These are phyloP conservation scores for Agrotis clavis DNA, from an alignment of 2,888 invertebrate species.

Conservation along the genomic window DNA sequence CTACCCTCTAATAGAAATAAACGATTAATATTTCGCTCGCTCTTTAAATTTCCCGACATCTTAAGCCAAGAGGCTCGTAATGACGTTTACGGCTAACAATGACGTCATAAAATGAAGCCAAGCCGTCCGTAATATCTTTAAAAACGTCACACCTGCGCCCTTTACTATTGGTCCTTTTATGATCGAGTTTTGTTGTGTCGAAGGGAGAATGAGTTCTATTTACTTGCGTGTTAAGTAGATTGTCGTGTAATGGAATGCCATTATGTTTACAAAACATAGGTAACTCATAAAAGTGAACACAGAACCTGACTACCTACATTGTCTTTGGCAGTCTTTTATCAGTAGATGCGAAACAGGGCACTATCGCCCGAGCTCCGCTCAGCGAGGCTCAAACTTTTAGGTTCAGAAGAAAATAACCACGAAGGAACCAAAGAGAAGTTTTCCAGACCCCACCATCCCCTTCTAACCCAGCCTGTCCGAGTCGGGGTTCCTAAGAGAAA, in stretches of 20 bases:
- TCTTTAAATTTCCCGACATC: slow-evolving; percentile 79
- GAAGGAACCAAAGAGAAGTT: too few species aligned
- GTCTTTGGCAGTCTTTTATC: too few species aligned
- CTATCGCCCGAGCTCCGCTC: too few species aligned
- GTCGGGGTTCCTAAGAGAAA: too few species aligned
- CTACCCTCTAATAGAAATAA: slow-evolving; percentile 63
- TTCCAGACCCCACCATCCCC: too few species aligned
- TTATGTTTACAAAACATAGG: not conserved
- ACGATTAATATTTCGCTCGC: slow-evolving; percentile 77
- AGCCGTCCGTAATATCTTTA: slow-evolving; percentile 75
- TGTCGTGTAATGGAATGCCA: not conserved
- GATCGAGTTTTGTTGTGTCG: slow-evolving; percentile 30
- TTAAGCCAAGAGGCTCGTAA: slow-evolving; percentile 78
- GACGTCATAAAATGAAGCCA: slow-evolving; percentile 81
- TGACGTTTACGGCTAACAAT: slow-evolving; percentile 82
- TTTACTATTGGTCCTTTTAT: slow-evolving; percentile 59
- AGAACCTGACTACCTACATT: not conserved
- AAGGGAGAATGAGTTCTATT: not conserved
- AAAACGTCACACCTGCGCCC: slow-evolving; percentile 74
- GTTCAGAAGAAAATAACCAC: too few species aligned
- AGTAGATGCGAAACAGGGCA: too few species aligned
- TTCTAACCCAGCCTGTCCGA: too few species aligned
- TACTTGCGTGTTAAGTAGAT: not conserved
- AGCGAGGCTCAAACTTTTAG: too few species aligned
- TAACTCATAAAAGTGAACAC: not conserved